Conservation (phyloP, 1,140 invertebrate species). For the Odontomachus brunneus region DNA sequence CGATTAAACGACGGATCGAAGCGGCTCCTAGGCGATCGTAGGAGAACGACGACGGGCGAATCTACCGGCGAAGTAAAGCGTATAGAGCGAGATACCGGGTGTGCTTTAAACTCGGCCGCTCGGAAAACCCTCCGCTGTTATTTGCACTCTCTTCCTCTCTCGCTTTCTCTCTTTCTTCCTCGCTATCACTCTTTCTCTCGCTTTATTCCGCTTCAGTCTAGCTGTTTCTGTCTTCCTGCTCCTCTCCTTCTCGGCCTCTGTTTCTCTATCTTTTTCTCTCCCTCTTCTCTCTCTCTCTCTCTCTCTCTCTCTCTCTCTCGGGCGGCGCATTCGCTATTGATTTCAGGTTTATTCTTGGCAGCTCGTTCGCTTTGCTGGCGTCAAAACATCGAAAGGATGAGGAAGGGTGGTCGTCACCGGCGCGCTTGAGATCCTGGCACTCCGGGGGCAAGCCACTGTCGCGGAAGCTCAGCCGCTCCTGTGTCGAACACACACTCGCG, state of each 20-base stretch:
- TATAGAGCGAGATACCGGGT: conserved; percentile 23
- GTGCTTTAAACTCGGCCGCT: conserved; percentile 37
- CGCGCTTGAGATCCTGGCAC: conserved; percentile 16
- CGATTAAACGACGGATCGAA: background rate
- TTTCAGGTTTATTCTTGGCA: conserved; percentile 81
- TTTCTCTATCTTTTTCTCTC: conserved; percentile 8
- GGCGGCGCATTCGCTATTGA: conserved; percentile 75
- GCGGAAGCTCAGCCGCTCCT: conserved; percentile 32
- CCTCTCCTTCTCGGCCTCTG: background rate
- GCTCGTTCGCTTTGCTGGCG: conserved; percentile 71
- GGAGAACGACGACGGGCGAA: background rate
- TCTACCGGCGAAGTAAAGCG: conserved; percentile 3
- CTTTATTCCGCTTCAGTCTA: background rate
- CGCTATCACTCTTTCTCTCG: background rate
- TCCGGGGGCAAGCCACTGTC: conserved; percentile 20
- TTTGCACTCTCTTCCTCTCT: conserved; percentile 23
- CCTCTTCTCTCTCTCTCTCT: conserved; percentile 30
- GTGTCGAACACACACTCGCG: conserved; percentile 40
- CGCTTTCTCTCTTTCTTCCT: conserved; percentile 41
- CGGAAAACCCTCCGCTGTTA: conserved; percentile 28
- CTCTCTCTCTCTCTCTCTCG: conserved; percentile 44
- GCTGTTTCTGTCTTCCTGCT: background rate
- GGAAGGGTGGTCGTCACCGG: conserved; percentile 29
- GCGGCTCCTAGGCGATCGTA: conserved; percentile 11
- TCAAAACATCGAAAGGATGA: conserved; percentile 74